These are phyloP conservation scores for Diaprepes abbreviatus DNA, from an alignment of 2,888 invertebrate genomes.

Conservation along the genomic window DNA sequence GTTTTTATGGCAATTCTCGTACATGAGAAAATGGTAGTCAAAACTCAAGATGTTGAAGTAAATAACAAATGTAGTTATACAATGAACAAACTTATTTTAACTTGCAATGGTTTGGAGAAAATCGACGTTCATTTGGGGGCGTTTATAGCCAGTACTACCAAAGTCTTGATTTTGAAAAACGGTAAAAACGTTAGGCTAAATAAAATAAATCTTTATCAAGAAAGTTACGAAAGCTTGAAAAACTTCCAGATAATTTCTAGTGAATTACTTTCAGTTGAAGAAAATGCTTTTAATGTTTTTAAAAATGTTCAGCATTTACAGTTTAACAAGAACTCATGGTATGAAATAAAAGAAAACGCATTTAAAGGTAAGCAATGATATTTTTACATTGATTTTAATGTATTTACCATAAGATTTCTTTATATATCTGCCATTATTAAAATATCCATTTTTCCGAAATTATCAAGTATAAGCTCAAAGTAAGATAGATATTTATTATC, in stretches of 20 bases:
- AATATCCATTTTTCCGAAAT: too few relatives aligned
- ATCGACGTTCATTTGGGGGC: neutral
- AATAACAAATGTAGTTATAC: conserved; percentile 13
- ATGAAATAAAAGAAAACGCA: conserved; percentile 1
- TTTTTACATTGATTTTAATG: too few relatives aligned
- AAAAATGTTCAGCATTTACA: neutral
- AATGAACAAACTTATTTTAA: conserved; percentile 7
- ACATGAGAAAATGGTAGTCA: neutral
- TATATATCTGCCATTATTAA: too few relatives aligned
- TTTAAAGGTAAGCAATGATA: conserved; percentile 12
- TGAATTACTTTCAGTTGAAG: neutral
- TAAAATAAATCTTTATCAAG: neutral
- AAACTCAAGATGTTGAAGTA: neutral
- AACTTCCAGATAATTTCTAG: conserved; percentile 2
- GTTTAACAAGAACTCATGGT: conserved; percentile 1
- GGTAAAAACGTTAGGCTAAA: conserved; percentile 2
- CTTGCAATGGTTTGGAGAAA: neutral
- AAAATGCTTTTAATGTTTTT: conserved; percentile 6
- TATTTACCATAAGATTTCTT: too few relatives aligned
- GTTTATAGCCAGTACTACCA: neutral
- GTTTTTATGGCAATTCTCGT: neutral
- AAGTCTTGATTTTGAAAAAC: conserved; percentile 15
- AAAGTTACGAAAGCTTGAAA: neutral
- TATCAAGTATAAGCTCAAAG: too few relatives aligned
- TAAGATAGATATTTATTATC: too few relatives aligned